These are phyloP conservation scores for Phyllostomus discolor DNA, from an alignment of 2,113 vertebrate genomes.

Conservation along the genomic window DNA sequence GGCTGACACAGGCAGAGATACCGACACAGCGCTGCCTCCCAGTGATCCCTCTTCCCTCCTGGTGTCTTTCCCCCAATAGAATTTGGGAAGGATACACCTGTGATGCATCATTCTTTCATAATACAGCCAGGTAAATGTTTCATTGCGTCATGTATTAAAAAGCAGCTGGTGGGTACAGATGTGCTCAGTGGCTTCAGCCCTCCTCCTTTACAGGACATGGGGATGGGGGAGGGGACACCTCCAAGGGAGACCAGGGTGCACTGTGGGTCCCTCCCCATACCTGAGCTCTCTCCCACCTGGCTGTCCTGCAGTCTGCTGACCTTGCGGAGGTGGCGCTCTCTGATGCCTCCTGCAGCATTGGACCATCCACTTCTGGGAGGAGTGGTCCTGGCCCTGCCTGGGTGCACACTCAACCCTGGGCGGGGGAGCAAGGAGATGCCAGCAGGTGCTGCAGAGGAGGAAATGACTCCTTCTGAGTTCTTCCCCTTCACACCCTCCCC, in stretches of 20 bases:
- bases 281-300: neutral
- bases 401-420: too few species aligned
- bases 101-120: too few species aligned
- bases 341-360: neutral
- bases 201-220: neutral
- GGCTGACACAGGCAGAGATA: neutral
- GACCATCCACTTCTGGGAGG: neutral
- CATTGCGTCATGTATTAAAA: neutral
- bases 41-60: neutral
- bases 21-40: neutral
- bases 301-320: neutral
- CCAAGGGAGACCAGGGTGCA: neutral
- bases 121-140: neutral
- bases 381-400: neutral
- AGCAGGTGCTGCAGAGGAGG: neutral
- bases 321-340: neutral
- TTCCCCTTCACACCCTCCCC: neutral
- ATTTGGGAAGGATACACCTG: too few species aligned
- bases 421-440: too few species aligned
- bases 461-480: neutral
- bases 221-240: neutral
- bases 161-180: neutral
- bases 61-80: neutral
- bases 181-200: neutral
- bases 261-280: neutral